These are phyloP conservation scores for Gymnogyps californianus DNA, from an alignment of 2,113 vertebrate species.

Conservation along the genomic window DNA sequence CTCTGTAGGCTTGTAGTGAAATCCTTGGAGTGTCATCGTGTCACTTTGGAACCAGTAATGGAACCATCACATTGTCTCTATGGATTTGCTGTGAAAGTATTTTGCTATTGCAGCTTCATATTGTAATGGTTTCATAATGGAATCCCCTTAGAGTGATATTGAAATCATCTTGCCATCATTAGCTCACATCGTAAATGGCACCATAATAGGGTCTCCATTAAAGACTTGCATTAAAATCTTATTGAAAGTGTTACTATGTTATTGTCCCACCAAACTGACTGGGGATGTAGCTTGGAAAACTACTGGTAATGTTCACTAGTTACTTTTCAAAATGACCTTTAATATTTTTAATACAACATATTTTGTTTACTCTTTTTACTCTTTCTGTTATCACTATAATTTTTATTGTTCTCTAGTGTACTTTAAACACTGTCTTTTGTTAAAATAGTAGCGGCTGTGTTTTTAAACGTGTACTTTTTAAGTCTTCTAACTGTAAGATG, in stretches of 20 bases:
- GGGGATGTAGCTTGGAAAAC: background rate
- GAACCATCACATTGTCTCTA: background rate
- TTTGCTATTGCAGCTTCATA: slow-evolving; percentile 10
- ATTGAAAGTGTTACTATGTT: background rate
- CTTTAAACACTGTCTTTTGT: background rate
- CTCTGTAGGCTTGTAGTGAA: background rate
- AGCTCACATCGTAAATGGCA: background rate
- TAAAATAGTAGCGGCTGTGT: background rate
- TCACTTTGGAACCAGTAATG: slow-evolving; percentile 37
- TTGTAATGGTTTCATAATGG: slow-evolving; percentile 59
- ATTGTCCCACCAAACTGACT: background rate
- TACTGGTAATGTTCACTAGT: background rate
- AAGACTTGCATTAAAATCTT: slow-evolving; percentile 4
- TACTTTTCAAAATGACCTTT: background rate
- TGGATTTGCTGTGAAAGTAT: slow-evolving; percentile 19
- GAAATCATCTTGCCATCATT: slow-evolving; percentile 44
- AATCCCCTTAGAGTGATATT: slow-evolving; percentile 8
- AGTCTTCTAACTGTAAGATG: background rate
- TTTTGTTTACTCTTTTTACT: background rate
- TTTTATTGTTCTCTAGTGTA: background rate
- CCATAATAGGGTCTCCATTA: slow-evolving; percentile 28
- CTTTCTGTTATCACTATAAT: background rate
- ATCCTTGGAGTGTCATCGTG: slow-evolving; percentile 3
- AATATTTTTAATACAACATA: background rate
- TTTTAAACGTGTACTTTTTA: background rate